Base-by-base conservation (phyloP, 2,888 invertebrate species). In the Mesorhabditis spiculigera region DNA sequence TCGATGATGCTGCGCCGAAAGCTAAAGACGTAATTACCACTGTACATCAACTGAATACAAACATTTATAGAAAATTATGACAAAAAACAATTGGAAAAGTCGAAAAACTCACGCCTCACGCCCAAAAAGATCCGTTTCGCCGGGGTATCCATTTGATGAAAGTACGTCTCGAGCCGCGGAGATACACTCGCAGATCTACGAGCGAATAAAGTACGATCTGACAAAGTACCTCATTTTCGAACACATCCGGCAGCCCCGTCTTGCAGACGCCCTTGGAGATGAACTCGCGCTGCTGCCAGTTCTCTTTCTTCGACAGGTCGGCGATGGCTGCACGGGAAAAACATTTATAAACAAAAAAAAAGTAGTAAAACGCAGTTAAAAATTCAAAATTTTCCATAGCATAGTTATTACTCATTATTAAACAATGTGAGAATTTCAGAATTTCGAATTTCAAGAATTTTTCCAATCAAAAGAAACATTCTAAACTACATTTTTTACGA, bases 211-310 rank as follows among this genome's bases (percentile, higher is more conserved):
- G 3, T 16, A 13, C 3, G n/a, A n/a, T 10, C 16, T 63, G 16
- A 28, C n/a, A 10, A 16, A 43, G 5, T 64, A 81, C 82, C 77
- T 84, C 82, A 65, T 81, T 81, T 66, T 85, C 85, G 68, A 78
- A 85, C 43, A 82, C 74, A 69, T 86, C 85, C 0, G 86, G 86
- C 44, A 86, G 72, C 8, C 74, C 70, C 3, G 85, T 86, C 58
- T 84, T 83, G n/a, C 80, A 71, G 43, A 77, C 73, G 4, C 75
- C 75, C 44, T 73, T 65, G 41, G 81, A 81, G 43, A 81, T 69
- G 62, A 77, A 73, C 63, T 84, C 82, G 8, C 58, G 8, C 64
- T 83, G 75, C 58, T 81, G 78, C 86, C 86, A 86, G 65, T 76
- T 82, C 68, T 86, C 85, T 65, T 81, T 79, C 6, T 72, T 70